These are phyloP conservation scores for Catagonus wagneri DNA, from an alignment of 2,113 vertebrate species.

Conservation along the genomic window DNA sequence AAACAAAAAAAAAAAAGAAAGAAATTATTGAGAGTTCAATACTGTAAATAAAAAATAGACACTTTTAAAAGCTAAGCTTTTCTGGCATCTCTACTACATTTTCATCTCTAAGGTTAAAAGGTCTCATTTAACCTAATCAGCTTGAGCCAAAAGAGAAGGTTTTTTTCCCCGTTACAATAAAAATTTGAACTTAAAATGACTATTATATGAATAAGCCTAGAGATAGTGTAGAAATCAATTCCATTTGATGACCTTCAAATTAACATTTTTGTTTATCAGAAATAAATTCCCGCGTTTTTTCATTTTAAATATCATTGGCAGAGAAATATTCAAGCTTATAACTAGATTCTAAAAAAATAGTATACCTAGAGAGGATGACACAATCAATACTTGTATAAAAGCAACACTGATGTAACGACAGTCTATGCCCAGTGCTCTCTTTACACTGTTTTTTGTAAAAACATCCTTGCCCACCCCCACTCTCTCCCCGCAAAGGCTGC, in stretches of 20 bases:
- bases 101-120: background rate
- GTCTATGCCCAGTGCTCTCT: background rate
- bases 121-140: background rate
- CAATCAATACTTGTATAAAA: background rate
- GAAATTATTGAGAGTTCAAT: background rate
- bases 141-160: background rate
- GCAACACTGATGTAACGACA: background rate
- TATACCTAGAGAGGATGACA: background rate
- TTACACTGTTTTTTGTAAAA: background rate
- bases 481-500: background rate
- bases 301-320: constrained; percentile 41
- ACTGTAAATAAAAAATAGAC: background rate
- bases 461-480: background rate
- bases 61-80: constrained; percentile 21
- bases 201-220: background rate
- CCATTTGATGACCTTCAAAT: background rate
- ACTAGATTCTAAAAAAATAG: constrained; percentile 9
- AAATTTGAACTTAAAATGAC: background rate
- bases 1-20: too few relatives aligned
- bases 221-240: constrained; percentile 30
- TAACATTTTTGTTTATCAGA: constrained; percentile 43
- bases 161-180: constrained; percentile 12
- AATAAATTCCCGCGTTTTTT: constrained; percentile 41
- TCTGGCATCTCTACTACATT: background rate
- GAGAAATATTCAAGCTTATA: background rate